phyloP scores from a whole-genome alignment of 2,888 invertebrate species.

The Sylvicola fuscatus region DNA sequence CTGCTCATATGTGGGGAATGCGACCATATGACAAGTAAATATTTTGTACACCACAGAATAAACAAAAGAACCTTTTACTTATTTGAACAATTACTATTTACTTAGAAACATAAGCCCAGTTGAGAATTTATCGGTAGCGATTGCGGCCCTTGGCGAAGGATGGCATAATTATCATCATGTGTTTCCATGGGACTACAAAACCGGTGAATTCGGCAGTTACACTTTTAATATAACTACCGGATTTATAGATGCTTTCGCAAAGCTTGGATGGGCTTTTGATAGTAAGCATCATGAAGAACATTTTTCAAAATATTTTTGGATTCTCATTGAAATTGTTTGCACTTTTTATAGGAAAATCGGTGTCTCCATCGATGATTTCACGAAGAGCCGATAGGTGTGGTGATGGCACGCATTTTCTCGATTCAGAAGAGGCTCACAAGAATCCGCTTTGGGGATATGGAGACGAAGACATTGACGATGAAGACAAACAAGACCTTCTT shows the following conservation, averaged over 20 bases:
- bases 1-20: slow-evolving; percentile 85
- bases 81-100: slow-evolving; percentile 12
- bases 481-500: slow-evolving; percentile 32
- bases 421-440: slow-evolving; percentile 20
- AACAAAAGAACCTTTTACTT: neutral
- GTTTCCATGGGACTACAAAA: slow-evolving; percentile 45
- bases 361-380: slow-evolving; percentile 33
- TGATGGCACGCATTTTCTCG: slow-evolving; percentile 31
- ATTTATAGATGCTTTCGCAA: slow-evolving; percentile 61
- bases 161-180: slow-evolving; percentile 75
- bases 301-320: neutral
- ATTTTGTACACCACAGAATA: too few relatives aligned
- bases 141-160: slow-evolving; percentile 58
- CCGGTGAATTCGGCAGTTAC: slow-evolving; percentile 42
- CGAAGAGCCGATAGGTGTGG: slow-evolving; percentile 34
- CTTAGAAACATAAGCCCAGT: slow-evolving; percentile 49
- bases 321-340: neutral
- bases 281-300: slow-evolving; percentile 23
- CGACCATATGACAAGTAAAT: slow-evolving; percentile 70
- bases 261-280: slow-evolving; percentile 66
- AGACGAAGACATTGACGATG: slow-evolving; percentile 32
- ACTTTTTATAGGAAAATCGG: slow-evolving; percentile 28
- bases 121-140: slow-evolving; percentile 49
- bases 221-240: slow-evolving; percentile 51
- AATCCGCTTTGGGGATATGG: slow-evolving; percentile 40